Conservation (phyloP, 2,113 vertebrate genomes). For the Talpa occidentalis region DNA sequence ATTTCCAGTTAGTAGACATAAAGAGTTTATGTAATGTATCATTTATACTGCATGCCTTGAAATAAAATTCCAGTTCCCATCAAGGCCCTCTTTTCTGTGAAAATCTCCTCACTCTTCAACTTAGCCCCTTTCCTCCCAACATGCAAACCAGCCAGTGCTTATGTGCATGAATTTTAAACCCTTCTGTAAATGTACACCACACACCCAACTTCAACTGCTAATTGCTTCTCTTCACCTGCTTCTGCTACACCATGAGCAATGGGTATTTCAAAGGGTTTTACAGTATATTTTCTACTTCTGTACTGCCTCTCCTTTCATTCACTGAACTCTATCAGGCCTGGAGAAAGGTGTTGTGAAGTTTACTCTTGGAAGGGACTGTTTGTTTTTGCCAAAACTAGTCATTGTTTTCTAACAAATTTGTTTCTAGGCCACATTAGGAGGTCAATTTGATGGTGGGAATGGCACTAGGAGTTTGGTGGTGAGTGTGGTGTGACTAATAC, state of each 20-base stretch:
- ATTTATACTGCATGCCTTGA: background rate
- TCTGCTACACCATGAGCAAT: background rate
- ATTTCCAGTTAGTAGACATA: too few relatives aligned
- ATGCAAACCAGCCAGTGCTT: background rate
- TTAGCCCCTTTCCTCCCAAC: background rate
- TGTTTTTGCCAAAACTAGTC: conserved; percentile 31
- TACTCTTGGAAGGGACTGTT: background rate
- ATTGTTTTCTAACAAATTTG: conserved; percentile 24
- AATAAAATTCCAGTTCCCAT: background rate
- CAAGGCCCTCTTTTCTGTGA: background rate
- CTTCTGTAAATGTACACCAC: background rate
- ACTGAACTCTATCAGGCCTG: background rate
- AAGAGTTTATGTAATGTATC: background rate
- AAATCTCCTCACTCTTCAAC: background rate
- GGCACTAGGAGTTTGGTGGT: too few relatives aligned
- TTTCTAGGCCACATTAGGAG: conserved; percentile 14
- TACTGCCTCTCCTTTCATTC: background rate
- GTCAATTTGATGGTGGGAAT: too few relatives aligned
- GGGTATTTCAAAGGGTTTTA: background rate
- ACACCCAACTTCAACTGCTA: background rate
- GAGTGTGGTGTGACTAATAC: too few relatives aligned
- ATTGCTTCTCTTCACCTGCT: background rate
- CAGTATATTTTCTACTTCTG: background rate
- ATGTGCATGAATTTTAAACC: background rate
- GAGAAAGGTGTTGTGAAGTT: conserved; percentile 6